Conservation (phyloP, 2,797 vertebrate species). For the Babyrousa celebensis region DNA sequence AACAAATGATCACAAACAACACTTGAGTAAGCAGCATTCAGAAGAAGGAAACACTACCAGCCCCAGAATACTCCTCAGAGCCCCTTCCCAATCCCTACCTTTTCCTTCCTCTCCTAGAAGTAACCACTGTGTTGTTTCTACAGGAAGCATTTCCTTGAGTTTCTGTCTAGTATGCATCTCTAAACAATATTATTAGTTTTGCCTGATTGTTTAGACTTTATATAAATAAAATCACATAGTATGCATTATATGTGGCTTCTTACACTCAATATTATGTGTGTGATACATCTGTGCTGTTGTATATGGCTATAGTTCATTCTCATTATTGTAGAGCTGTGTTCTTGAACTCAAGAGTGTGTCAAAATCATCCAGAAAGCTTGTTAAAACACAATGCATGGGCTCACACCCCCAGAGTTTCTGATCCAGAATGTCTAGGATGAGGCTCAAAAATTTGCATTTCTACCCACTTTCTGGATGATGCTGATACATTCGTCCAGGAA, state of each 20-base stretch:
- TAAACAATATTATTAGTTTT: neutral
- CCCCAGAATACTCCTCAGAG: neutral
- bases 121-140: neutral
- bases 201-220: neutral
- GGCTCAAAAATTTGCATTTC: neutral
- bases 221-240: constrained; percentile 11
- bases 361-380: neutral
- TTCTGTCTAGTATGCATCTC: neutral
- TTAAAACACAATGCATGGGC: neutral
- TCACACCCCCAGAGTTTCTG: neutral
- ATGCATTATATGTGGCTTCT: neutral
- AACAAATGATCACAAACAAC: constrained; percentile 20
- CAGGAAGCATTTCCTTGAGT: neutral
- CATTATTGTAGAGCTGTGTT: neutral
- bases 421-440: neutral
- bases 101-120: neutral
- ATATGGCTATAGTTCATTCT: neutral
- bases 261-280: neutral
- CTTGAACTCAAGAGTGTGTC: neutral
- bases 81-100: neutral
- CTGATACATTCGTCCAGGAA: neutral
- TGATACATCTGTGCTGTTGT: neutral
- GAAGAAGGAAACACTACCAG: neutral
- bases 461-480: neutral
- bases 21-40: neutral